Base-by-base conservation (phyloP, 2,797 vertebrate species). In the Sebastes paucispinis region DNA sequence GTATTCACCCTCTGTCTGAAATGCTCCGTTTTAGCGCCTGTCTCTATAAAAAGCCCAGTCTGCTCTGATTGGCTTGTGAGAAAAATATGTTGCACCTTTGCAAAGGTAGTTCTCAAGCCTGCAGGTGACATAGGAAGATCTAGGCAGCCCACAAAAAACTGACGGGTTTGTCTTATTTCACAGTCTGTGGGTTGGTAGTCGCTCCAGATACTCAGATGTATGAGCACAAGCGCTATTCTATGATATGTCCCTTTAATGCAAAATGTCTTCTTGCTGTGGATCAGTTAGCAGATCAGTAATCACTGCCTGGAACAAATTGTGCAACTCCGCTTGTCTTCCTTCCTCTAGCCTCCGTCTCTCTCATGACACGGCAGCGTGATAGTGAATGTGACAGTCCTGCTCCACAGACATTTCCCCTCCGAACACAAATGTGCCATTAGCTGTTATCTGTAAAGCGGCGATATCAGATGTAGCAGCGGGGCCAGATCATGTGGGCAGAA, bases 221-320 rank as follows among this genome's bases (percentile, higher is more conserved):
- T 50, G 47, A 50, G 7, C 47, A 50, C 47, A 50, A 20, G 47
- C 47, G 0, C 47, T 20, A 50, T 50, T 50, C 47, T 47, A 50
- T 50, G 18, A 50, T 50, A 50, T 50, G 18, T 20, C 47, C 47
- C 47, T 50, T 54, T 54, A 31, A 47, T 43, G 63, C 27, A 36
- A 27, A 8, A 43, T 13, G 36, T 43, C 9, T 60, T 31, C 8
- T 79, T 8, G 55, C 55, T 36, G 60, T 34, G 32, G 32, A 74
- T 22, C 62, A 43, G 62, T 69, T 75, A 72, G 31, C 73, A 77
- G 59, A 34, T 67, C 36, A 39, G 36, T 36, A 16, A 52, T 72
- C 73, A 47, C 58, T 29, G 63, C 69, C 72, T 69, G 62, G 50
- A 82, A 82, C 60, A 82, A 76, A 83, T 77, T 57, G 64, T 82